Evolutionary conservation across 2,797 vertebrate genomes (phyloP).

Genomic region (Myoxocephalus aenaeus): DNA sequence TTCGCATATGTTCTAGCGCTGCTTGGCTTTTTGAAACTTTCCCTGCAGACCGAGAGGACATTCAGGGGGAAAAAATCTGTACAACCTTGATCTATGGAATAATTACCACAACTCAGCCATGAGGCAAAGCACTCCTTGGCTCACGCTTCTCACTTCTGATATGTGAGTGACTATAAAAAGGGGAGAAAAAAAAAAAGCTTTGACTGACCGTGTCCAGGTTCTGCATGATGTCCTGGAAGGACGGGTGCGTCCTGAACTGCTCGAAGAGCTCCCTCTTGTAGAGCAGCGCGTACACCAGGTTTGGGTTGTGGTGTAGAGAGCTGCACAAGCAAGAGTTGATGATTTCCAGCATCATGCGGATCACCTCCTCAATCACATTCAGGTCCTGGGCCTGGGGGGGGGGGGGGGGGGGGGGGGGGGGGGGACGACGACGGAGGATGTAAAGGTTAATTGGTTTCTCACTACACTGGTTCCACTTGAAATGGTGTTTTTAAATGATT

Average conservation of each 20-base stretch:
- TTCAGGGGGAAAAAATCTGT: slow-evolving; percentile 18
- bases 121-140: background rate
- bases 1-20: slow-evolving; percentile 34
- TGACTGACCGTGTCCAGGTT: slow-evolving; percentile 95
- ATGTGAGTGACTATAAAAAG: background rate
- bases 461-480: slow-evolving; percentile 72
- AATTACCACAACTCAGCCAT: slow-evolving; percentile 26
- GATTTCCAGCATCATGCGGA: slow-evolving; percentile 99
- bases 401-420: slow-evolving; percentile 48
- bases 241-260: slow-evolving; percentile 95
- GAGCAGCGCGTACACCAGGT: slow-evolving; percentile 95
- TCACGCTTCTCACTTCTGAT: slow-evolving; percentile 3
- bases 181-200: background rate
- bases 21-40: slow-evolving; percentile 42
- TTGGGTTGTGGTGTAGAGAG: slow-evolving; percentile 97
- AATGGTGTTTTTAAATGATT: slow-evolving; percentile 65
- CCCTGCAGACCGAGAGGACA: slow-evolving; percentile 44
- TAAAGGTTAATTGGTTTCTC: slow-evolving; percentile 80
- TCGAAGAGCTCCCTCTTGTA: slow-evolving; percentile 98
- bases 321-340: slow-evolving; percentile 97
- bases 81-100: slow-evolving; percentile 50
- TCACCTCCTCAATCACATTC: slow-evolving; percentile 98
- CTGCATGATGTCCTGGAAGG: slow-evolving; percentile 99
- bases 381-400: slow-evolving; percentile 92
- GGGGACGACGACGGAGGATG: slow-evolving; percentile 63